Conservation (phyloP, 2,888 invertebrate species). For the Therioaphis trifolii region DNA sequence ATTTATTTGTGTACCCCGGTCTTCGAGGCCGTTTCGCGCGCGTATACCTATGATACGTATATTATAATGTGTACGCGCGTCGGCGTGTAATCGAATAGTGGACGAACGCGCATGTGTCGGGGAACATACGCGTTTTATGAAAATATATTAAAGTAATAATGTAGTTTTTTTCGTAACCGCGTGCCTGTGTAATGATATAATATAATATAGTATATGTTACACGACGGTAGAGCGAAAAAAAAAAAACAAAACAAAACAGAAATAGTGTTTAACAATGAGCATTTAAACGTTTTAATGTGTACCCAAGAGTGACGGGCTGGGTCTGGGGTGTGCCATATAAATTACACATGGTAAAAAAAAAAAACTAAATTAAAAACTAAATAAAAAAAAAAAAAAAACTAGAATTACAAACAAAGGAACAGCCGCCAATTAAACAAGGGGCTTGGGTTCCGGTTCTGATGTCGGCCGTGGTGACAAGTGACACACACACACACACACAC, state of each 20-base stretch:
- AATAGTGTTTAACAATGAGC: conserved; percentile 60
- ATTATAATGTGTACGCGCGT: no score
- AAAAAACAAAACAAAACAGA: conserved; percentile 31
- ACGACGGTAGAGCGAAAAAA: neutral
- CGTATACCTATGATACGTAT: neutral
- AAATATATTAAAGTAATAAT: no score
- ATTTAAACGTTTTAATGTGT: conserved; percentile 62
- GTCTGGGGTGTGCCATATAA: conserved; percentile 61
- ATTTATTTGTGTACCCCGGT: no score
- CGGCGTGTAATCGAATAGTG: neutral
- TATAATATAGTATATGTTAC: no score
- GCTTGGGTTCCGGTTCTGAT: conserved; percentile 59
- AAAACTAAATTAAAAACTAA: conserved; percentile 43
- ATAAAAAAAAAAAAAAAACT: conserved; percentile 25
- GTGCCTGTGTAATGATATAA: neutral
- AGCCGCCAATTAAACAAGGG: conserved; percentile 62
- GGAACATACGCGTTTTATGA: no score
- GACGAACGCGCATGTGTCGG: neutral
- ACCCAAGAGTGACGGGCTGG: conserved; percentile 62
- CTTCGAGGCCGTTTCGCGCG: neutral
- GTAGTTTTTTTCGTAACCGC: neutral
- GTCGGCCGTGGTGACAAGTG: conserved; percentile 54
- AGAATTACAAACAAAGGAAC: conserved; percentile 63
- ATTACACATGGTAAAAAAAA: conserved; percentile 36
- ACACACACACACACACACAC: conserved; percentile 26